Evolutionary conservation across 2,888 invertebrate species (phyloP).

Genomic region (Sminthurinus aureus): DNA sequence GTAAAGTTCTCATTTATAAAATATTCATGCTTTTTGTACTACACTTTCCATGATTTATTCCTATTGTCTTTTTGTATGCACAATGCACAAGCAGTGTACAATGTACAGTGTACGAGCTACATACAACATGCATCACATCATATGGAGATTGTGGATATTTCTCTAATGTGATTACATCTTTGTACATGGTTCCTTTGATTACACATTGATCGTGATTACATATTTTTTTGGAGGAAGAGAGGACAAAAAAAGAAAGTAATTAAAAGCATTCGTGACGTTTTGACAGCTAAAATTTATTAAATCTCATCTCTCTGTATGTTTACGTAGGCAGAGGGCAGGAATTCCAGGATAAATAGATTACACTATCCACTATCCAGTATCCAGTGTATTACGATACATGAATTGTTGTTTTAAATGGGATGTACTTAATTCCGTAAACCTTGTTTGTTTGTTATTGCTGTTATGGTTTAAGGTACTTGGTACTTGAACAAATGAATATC

Average conservation of each 20-base stretch:
- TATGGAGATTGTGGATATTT: not conserved
- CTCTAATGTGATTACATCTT: not conserved
- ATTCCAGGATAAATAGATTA: not conserved
- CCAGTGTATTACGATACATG: not conserved
- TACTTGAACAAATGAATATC: constrained; percentile 13
- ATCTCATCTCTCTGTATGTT: not conserved
- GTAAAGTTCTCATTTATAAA: not conserved
- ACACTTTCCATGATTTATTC: not conserved
- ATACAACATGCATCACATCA: not conserved
- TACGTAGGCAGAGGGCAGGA: not conserved
- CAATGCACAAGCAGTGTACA: not conserved
- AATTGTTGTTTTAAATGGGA: not conserved
- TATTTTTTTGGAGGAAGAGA: not conserved
- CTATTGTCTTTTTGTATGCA: not conserved
- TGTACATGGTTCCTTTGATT: not conserved
- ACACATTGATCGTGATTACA: not conserved
- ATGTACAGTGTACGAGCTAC: not conserved
- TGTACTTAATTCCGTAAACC: not conserved
- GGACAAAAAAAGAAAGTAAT: not conserved
- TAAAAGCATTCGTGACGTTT: constrained; percentile 8
- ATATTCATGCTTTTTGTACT: not conserved
- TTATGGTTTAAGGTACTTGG: not conserved
- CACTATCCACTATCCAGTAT: not conserved
- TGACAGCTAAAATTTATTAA: constrained; percentile 12
- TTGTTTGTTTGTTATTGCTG: not conserved